Evolutionary conservation across 1,140 invertebrate species (phyloP).

Genomic region (Coptotermes formosanus): DNA sequence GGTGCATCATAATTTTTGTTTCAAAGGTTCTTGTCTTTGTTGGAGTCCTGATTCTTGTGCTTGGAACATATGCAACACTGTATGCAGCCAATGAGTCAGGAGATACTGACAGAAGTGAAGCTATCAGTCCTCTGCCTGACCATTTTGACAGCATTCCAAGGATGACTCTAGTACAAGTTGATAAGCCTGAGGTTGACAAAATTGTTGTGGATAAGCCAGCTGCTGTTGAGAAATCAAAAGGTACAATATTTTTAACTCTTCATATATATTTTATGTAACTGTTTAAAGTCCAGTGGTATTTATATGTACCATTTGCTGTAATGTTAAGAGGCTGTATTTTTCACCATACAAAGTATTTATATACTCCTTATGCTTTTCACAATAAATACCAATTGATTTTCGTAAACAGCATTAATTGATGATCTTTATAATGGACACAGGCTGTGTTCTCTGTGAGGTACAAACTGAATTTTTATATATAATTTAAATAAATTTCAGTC

Average conservation of each 20-base stretch:
- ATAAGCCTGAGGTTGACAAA: background rate
- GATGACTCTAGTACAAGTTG: background rate
- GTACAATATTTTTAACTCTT: background rate
- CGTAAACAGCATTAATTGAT: too few species aligned
- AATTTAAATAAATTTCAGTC: too few species aligned
- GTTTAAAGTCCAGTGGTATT: too few species aligned
- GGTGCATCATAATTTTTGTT: slow-evolving; percentile 31
- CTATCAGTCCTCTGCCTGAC: background rate
- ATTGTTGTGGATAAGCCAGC: background rate
- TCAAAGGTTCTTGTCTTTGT: slow-evolving; percentile 69
- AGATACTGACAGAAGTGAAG: slow-evolving; percentile 30
- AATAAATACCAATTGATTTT: too few species aligned
- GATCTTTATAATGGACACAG: too few species aligned
- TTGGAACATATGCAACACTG: slow-evolving; percentile 84
- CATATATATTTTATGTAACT: too few species aligned
- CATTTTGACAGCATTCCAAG: background rate
- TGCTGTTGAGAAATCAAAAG: background rate
- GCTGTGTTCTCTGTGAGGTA: too few species aligned
- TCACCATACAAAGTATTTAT: too few species aligned
- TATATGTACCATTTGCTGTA: too few species aligned
- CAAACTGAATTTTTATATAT: too few species aligned
- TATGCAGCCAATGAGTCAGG: slow-evolving; percentile 65
- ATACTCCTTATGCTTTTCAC: too few species aligned
- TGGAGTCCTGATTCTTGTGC: slow-evolving; percentile 76
- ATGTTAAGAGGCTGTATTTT: too few species aligned